Base-by-base conservation (phyloP, 1,140 invertebrate species). In the Eriocheir sinensis region DNA sequence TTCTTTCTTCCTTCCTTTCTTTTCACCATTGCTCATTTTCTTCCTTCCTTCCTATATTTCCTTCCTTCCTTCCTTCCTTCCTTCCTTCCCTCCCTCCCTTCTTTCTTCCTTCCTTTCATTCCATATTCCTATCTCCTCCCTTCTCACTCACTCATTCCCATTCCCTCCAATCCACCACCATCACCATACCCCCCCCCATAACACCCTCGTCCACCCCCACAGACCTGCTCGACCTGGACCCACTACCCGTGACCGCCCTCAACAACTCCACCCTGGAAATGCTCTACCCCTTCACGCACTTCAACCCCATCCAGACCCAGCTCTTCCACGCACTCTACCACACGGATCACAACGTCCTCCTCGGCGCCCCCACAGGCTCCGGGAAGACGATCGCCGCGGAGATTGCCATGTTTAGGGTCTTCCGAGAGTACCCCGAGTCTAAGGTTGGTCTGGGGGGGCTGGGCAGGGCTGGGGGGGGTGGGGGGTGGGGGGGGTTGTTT, bases 251-350 rank as follows among this genome's bases (percentile, higher is more conserved):
- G 8, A 98, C 97, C 90, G 98, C 98, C 0, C 97, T 99, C 30
- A 98, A 98, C 92, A 98, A 99, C 96, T 96, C 97, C 0, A 96
- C 97, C 3, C 98, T 98, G 96, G 98, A 99, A 97, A 97, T 97
- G 48, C 96, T 99, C 0, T 99, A 99, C 97, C 98, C 97, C 32
- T 99, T 99, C 96, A 98, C 98, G 0, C 99, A 99, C 96, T 99
- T 99, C 97, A 99, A 99, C 97, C 99, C 99, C 1, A 99, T 99
- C 96, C 99, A 99, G 97, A 99, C 99, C 6, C 99, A 99, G 97
- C 98, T 99, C 80, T 99, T 99, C 96, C 99, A 99, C 97, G 98
- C 98, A 95, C 97, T 99, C 0, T 99, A 99, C 97, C 98, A 99
- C 96, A 99, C 99, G 0, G 99, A 99, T 96, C 97, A 98, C 95